Conservation (phyloP, 2,113 vertebrate species). For the Pomatostomus ruficeps region DNA sequence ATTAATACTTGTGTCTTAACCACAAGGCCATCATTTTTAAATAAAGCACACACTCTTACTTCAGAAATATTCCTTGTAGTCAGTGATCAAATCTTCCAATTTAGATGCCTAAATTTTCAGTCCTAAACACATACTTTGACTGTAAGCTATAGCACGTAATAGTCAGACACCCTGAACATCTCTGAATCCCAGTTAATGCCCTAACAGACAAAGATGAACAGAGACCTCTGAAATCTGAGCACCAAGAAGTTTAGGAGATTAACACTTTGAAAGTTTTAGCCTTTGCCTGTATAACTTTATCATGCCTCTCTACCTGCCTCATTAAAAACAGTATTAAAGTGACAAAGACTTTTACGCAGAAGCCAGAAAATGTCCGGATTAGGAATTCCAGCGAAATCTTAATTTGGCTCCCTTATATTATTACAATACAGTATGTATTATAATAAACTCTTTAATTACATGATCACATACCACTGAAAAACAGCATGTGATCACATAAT, state of each 20-base stretch:
- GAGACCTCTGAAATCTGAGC: background rate
- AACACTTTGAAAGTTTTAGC: background rate
- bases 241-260: background rate
- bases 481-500: conserved; percentile 62
- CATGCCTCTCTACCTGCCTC: background rate
- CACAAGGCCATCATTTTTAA: background rate
- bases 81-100: background rate
- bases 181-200: background rate
- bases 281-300: background rate
- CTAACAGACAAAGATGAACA: background rate
- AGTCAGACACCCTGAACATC: background rate
- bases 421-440: conserved; percentile 37
- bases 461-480: conserved; percentile 52
- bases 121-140: background rate
- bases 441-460: conserved; percentile 55
- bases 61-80: background rate
- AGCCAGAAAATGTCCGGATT: background rate
- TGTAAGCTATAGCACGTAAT: background rate
- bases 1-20: conserved; percentile 13
- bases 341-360: background rate
- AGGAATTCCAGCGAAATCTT: conserved; percentile 18
- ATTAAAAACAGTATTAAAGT: background rate
- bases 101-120: background rate
- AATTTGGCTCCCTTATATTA: conserved; percentile 24
- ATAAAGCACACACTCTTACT: background rate